phyloP scores from a whole-genome alignment of 37 sponge, comb jelly and placozoan species.

The Theonella swinhoei region DNA sequence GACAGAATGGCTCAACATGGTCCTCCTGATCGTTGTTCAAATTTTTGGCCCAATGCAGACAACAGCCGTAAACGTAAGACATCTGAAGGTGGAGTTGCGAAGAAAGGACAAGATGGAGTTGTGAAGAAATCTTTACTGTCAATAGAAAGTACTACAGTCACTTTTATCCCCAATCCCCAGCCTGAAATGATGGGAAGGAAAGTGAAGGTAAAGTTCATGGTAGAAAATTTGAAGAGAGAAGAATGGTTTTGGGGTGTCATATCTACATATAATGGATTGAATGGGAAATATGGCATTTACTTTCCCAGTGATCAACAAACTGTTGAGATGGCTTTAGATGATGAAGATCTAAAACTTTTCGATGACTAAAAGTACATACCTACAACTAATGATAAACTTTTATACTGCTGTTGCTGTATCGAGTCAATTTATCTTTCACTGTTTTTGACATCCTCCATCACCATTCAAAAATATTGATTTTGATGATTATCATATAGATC shows the following conservation, averaged over 20 bases:
- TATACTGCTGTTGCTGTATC: too few species aligned
- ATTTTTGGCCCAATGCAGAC: not conserved
- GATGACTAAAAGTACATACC: too few species aligned
- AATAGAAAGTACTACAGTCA: too few species aligned
- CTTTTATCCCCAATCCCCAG: too few species aligned
- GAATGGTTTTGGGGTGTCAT: slow-evolving; percentile 2
- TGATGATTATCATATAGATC: too few species aligned
- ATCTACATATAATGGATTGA: not conserved
- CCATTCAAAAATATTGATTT: too few species aligned
- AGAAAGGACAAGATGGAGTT: not conserved
- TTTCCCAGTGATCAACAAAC: not conserved
- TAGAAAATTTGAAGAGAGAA: not conserved
- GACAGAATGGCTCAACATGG: not conserved
- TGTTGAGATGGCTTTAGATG: not conserved
- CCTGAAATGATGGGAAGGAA: too few species aligned
- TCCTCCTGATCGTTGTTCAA: slow-evolving; percentile 13
- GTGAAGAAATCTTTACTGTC: not conserved
- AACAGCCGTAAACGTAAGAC: too few species aligned
- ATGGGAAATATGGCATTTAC: not conserved
- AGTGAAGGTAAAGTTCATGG: not conserved
- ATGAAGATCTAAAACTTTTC: slow-evolving; percentile 3
- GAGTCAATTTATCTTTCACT: too few species aligned
- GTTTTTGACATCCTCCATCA: too few species aligned
- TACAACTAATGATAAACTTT: too few species aligned
- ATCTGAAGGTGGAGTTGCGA: too few species aligned